Base-by-base conservation (phyloP, 2,888 invertebrate species). In the Pterobdella sp. region DNA sequence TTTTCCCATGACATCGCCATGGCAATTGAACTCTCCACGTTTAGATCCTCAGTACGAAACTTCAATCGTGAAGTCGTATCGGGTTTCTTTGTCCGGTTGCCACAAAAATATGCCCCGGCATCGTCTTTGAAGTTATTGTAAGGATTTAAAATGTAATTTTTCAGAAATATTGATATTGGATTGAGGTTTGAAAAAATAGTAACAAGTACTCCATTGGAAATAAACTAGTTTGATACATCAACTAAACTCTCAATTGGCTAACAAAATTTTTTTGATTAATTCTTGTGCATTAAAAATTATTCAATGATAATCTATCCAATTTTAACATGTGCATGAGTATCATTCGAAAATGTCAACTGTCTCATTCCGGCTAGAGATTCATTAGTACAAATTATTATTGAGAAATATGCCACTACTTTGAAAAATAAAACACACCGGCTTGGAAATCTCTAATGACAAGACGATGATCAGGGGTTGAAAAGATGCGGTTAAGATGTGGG, bases 401-500 rank as follows among this genome's bases (percentile, higher is more conserved):
- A 14, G 7, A 42, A 18, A 3, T n/a, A 22, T 42, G 49, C 49
- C 7, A 42, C 10, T 7, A 22, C 49, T 42, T 42, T 3, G n/a
- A 56, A 3, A 18, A 34, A 7, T 18, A 66, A 7, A 36, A 67
- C 22, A 34, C 22, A 73, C 73, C 64, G 3, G 69, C n/a, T 64
- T 73, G 73, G 42, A 73, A 73, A 37, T 74, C 72, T 68, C 76
- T 77, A 10, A 79, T 77, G 32, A 74, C 34, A 14, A 79, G 72
- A 0, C 77, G 76, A 65, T 79, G 78, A 29, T 77, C 76, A 4
- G 77, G 70, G 3, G 75, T 75, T 4, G 76, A 72, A 10, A 70
- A 67, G 10, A 77, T 52, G n/a, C 78, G 69, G 66, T 79, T 79
- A 60, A 69, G 34, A 14, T 37, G 70, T 32, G 76, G 75, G 26